Conservation (phyloP, 2,888 invertebrate species). For the Acrobasis consociella region DNA sequence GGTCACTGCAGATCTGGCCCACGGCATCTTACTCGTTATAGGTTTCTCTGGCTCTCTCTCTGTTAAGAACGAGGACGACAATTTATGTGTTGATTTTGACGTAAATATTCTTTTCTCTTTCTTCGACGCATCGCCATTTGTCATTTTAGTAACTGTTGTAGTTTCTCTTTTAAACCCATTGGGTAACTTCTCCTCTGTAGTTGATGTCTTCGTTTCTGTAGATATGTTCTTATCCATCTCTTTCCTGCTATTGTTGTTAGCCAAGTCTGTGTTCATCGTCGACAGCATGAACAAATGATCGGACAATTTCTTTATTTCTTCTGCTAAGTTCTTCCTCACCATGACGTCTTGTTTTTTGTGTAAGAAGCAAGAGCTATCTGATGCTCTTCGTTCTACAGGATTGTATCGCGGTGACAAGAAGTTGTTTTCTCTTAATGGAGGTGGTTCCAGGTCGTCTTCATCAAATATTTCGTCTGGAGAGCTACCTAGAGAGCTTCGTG, state of each 20-base stretch:
- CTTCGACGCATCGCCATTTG: conserved; percentile 61
- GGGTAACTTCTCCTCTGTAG: conserved; percentile 61
- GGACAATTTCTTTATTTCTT: conserved; percentile 92
- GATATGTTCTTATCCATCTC: conserved; percentile 68
- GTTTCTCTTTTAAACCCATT: conserved; percentile 68
- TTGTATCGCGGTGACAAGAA: conserved; percentile 65
- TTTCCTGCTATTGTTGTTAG: conserved; percentile 70
- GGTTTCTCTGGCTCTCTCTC: conserved; percentile 70
- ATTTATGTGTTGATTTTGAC: conserved; percentile 70
- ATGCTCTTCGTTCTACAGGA: conserved; percentile 87
- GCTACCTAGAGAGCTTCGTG: conserved; percentile 89
- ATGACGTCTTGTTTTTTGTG: conserved; percentile 84
- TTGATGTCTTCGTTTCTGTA: conserved; percentile 56
- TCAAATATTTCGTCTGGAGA: conserved; percentile 83
- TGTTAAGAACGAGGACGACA: conserved; percentile 64
- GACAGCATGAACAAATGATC: conserved; percentile 89
- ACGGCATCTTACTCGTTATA: conserved; percentile 79
- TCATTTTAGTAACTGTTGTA: conserved; percentile 56
- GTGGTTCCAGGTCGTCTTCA: conserved; percentile 69
- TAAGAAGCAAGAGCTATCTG: conserved; percentile 88
- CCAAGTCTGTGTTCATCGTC: conserved; percentile 84
- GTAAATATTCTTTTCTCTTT: conserved; percentile 64
- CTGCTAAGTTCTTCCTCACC: conserved; percentile 88
- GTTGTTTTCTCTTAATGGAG: conserved; percentile 59
- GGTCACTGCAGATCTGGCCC: conserved; percentile 62